phyloP scores from a whole-genome alignment of 2,888 invertebrate species.

The Lottia scabra region DNA sequence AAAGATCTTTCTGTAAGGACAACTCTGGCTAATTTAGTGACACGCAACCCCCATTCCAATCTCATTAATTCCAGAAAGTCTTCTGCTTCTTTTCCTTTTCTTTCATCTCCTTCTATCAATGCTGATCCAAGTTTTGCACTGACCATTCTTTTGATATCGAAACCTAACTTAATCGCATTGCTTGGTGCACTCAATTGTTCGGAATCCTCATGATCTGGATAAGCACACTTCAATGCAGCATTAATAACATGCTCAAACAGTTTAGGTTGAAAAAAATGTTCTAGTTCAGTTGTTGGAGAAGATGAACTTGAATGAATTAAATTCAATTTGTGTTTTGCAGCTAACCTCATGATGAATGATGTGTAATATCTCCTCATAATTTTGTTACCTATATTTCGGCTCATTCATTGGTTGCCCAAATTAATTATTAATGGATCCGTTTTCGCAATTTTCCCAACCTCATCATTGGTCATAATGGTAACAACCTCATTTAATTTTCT shows the following conservation, averaged over 20 bases:
- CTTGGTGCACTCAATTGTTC: slow-evolving; percentile 29
- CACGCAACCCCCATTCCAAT: slow-evolving; percentile 26
- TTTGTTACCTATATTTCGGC: slow-evolving; percentile 24
- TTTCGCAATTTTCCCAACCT: slow-evolving; percentile 22
- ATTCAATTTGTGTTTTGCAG: slow-evolving; percentile 11
- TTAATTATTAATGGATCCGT: slow-evolving; percentile 23
- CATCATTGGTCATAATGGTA: slow-evolving; percentile 31
- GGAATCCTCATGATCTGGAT: slow-evolving; percentile 18
- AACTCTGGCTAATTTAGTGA: slow-evolving; percentile 30
- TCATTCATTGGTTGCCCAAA: slow-evolving; percentile 29
- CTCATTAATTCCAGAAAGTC: slow-evolving; percentile 31
- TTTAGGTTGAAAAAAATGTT: slow-evolving; percentile 21
- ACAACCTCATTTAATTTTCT: slow-evolving; percentile 29
- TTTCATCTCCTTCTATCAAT: slow-evolving; percentile 17
- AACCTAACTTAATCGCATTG: slow-evolving; percentile 31
- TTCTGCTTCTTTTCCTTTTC: slow-evolving; percentile 23
- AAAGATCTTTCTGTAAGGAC: slow-evolving; percentile 25
- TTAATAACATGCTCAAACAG: slow-evolving; percentile 27
- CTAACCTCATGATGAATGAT: slow-evolving; percentile 24
- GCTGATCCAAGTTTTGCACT: slow-evolving; percentile 26
- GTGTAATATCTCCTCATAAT: slow-evolving; percentile 33
- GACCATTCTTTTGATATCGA: slow-evolving; percentile 25
- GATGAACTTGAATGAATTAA: background rate
- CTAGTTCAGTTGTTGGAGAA: background rate
- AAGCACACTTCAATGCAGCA: slow-evolving; percentile 23